Evolutionary conservation across 2,113 vertebrate genomes (phyloP).

Genomic region (Merops nubicus): DNA sequence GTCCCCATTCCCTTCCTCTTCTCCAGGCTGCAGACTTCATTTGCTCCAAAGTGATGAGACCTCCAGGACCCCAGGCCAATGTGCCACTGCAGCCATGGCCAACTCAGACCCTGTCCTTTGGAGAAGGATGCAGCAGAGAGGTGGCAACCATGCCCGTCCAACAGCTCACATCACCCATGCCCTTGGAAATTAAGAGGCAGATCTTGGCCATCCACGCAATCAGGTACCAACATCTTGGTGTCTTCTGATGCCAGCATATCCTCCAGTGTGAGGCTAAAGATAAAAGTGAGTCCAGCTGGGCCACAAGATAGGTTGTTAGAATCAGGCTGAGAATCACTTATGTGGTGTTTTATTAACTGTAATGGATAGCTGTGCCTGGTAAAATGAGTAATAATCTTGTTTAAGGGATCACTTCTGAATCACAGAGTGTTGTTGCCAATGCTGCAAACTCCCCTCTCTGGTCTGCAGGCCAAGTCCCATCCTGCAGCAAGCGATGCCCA

Average conservation of each 20-base stretch:
- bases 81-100: rapidly evolving
- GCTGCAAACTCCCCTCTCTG: not conserved
- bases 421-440: not conserved
- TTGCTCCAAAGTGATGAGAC: not conserved
- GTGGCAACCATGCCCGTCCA: not conserved
- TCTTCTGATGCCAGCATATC: not conserved
- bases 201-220: not conserved
- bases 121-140: not conserved
- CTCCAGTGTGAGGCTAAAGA: not conserved
- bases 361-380: constrained; percentile 57
- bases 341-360: constrained; percentile 62
- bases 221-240: not conserved
- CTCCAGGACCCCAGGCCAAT: rapidly evolving
- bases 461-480: constrained; percentile 18
- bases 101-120: rapidly evolving
- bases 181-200: not conserved
- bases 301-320: constrained; percentile 41
- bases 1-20: not conserved
- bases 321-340: constrained; percentile 59
- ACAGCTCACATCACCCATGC: not conserved
- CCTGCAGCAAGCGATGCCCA: not conserved
- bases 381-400: constrained; percentile 56
- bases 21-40: not conserved
- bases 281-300: not conserved
- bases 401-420: constrained; percentile 28